Base-by-base conservation (phyloP, 2,113 vertebrate genomes). In the Probosciger aterrimus region DNA sequence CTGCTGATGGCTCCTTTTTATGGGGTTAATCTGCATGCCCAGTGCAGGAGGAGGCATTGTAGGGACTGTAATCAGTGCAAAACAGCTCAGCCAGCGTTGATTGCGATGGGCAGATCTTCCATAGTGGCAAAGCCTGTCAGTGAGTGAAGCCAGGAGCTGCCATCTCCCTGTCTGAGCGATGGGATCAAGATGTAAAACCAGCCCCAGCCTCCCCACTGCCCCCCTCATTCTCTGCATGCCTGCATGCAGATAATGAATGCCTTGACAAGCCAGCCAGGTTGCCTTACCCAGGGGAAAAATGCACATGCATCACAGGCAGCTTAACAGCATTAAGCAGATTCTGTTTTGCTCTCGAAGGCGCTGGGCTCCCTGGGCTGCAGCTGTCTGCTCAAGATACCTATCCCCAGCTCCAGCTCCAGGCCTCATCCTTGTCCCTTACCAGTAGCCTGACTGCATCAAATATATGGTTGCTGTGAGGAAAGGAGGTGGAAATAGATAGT, bases 191-290 rank as follows among this genome's bases (percentile, higher is more conserved):
- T 33, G 59, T 82, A 79, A 64, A 73, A 88, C 64, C 53, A 96
- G 62, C 8, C 37, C 43, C 44, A 12, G 10, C 46, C 39, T 37
- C 49, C 33, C n/a, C 64, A 7, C 17, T 10, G 14, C 7, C 18
- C 5, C 31, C 28, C 20, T 23, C 11, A 2, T 9, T 20, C 52
- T 52, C 14, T 1, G 0, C 28, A 5, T 8, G 20, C 82, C 60
- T 1, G 4, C 79, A 20, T 1, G 1, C 50, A 9, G 39, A 41
- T 43, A 3, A 0, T 1, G 33, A 73, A 53, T 23, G 23, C n/a
- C 70, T 88, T 2, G 0, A 41, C 0, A 14, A 70, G 47, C 50
- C 0, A 7, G 11, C 65, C 88, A 86, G 90, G 86, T 81, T 92
- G 80, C 47, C 62, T 93, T 76, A 47, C 65, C 80, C 76, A 43